A percentile compares a stretch with the other conserved stretches of the same genome.
Conservation (phyloP, 2,888 invertebrate species). For the Caenorhabditis parvicauda region DNA sequence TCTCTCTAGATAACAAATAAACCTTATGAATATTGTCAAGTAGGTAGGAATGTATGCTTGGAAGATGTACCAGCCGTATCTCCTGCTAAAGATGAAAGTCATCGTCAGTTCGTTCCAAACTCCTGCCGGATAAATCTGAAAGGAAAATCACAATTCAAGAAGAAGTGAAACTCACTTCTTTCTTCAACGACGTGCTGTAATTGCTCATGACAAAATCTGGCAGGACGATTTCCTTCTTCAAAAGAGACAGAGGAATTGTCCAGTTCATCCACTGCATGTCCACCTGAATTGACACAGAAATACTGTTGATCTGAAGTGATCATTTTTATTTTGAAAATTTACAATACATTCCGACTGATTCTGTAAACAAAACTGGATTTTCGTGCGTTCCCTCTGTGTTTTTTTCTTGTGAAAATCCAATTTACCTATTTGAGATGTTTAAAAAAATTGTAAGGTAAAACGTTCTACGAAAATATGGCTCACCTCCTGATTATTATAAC, state of each 20-base stretch:
- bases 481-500: conserved; percentile 53
- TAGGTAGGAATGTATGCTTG: conserved; percentile 63
- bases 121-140: conserved; percentile 57
- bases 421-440: too few species aligned
- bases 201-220: conserved; percentile 59
- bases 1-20: too few species aligned
- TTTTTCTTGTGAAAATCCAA: too few species aligned
- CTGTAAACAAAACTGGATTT: too few species aligned
- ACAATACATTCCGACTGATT: neutral
- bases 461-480: too few species aligned
- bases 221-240: conserved; percentile 58
- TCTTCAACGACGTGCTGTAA: conserved; percentile 46
- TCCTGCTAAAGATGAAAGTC: conserved; percentile 55
- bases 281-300: conserved; percentile 44
- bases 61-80: conserved; percentile 62
- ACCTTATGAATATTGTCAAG: conserved; percentile 62
- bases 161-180: conserved; percentile 27
- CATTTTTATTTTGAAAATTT: neutral
- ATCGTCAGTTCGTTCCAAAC: conserved; percentile 61
- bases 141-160: neutral
- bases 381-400: too few species aligned
- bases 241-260: conserved; percentile 45
- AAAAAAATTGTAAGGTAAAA: too few species aligned
- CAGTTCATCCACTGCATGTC: conserved; percentile 58
- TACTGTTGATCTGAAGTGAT: neutral